These are phyloP conservation scores for Drosophila niveifrons DNA, from an alignment of 2,888 invertebrate genomes.

Conservation along the genomic window DNA sequence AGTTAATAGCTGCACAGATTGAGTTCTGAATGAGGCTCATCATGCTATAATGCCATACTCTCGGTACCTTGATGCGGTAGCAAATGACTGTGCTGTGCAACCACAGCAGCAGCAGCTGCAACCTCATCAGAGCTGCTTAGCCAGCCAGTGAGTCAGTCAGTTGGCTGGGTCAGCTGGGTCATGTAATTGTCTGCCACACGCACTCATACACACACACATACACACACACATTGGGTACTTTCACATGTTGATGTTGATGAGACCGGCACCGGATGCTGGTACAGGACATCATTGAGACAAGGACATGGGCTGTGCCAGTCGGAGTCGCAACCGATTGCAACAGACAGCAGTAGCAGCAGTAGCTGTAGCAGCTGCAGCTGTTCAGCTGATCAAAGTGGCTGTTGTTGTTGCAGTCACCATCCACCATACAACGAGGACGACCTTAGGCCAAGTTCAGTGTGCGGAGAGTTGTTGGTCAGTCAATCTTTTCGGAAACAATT, in stretches of 20 bases:
- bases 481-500: constrained; percentile 64
- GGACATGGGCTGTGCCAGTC: constrained; percentile 29
- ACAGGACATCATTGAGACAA: constrained; percentile 60
- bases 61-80: constrained; percentile 42
- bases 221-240: constrained; percentile 9
- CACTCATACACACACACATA: constrained; percentile 22
- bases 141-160: constrained; percentile 37
- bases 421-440: not conserved
- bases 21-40: constrained; percentile 72
- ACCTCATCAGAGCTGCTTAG: constrained; percentile 38
- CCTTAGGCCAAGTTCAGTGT: constrained; percentile 26
- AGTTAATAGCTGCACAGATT: constrained; percentile 54
- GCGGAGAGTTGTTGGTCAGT: constrained; percentile 20
- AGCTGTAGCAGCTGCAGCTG: not conserved
- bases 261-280: constrained; percentile 47
- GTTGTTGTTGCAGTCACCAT: constrained; percentile 6
- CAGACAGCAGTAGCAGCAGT: not conserved
- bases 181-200: constrained; percentile 68
- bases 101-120: constrained; percentile 15
- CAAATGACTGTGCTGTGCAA: constrained; percentile 12
- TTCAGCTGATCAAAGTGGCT: constrained; percentile 20
- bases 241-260: constrained; percentile 33
- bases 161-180: constrained; percentile 28
- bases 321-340: constrained; percentile 24
- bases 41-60: constrained; percentile 66